These are phyloP conservation scores for Rhyacophila evoluta DNA, from an alignment of 2,888 invertebrate species.

Conservation along the genomic window DNA sequence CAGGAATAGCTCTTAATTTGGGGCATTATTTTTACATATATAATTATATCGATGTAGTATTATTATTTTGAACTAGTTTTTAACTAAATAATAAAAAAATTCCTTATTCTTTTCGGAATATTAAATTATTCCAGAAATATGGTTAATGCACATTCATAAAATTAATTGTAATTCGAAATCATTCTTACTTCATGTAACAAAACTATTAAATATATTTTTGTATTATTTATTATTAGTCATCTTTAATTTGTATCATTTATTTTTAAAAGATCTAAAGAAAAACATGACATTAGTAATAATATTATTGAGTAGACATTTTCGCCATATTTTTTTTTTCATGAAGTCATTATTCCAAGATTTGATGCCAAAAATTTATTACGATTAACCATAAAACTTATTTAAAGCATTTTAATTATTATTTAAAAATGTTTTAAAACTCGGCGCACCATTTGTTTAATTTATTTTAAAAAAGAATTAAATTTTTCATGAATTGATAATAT, in stretches of 20 bases:
- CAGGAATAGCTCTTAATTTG: neutral
- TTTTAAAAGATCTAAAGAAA: neutral
- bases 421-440: neutral
- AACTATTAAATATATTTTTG: slow-evolving; percentile 7
- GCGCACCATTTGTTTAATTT: neutral
- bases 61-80: neutral
- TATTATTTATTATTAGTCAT: neutral
- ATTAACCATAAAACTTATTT: neutral
- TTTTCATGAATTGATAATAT: neutral
- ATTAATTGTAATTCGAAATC: neutral
- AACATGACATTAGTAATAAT: neutral
- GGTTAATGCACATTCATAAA: neutral
- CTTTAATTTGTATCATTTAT: neutral
- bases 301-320: neutral
- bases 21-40: neutral
- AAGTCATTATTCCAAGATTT: neutral
- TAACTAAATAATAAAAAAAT: neutral
- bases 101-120: neutral
- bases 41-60: neutral
- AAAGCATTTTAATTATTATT: neutral
- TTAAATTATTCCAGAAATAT: neutral
- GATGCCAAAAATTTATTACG: slow-evolving; percentile 17
- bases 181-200: neutral
- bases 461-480: neutral
- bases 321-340: neutral